These are phyloP conservation scores for Ennomos quercinarius DNA, from an alignment of 2,888 invertebrate genomes.

Conservation along the genomic window DNA sequence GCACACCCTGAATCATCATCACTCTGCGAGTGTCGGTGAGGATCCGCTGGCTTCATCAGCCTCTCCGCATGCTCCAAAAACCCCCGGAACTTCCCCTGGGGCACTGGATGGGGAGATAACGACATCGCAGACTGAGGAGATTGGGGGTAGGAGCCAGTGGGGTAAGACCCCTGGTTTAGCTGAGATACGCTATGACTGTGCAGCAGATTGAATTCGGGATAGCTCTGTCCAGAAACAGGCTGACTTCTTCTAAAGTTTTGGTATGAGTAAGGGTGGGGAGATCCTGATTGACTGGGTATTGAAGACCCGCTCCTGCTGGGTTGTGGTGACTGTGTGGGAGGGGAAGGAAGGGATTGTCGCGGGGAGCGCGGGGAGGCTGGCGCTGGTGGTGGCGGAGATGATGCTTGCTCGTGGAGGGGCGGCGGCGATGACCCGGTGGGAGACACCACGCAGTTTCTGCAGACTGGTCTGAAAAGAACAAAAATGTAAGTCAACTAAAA, in stretches of 20 bases:
- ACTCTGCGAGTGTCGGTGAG: conserved; percentile 95
- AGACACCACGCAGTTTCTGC: conserved; percentile 91
- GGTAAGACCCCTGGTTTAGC: conserved; percentile 48
- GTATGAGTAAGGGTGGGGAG: conserved; percentile 75
- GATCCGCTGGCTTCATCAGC: conserved; percentile 88
- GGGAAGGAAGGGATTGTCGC: conserved; percentile 70
- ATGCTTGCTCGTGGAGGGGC: conserved; percentile 67
- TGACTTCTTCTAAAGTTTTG: conserved; percentile 71
- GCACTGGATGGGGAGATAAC: conserved; percentile 75
- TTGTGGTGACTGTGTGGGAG: conserved; percentile 76
- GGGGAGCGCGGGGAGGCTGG: conserved; percentile 71
- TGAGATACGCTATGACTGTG: conserved; percentile 70
- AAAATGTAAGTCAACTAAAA: conserved; percentile 37
- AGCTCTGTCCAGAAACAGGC: conserved; percentile 51
- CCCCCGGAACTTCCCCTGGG: conserved; percentile 77
- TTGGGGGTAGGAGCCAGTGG: conserved; percentile 59
- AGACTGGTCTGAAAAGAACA: conserved; percentile 88
- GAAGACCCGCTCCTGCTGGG: conserved; percentile 72
- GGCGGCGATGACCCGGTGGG: conserved; percentile 79
- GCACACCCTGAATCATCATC: conserved; percentile 99
- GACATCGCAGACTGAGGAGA: conserved; percentile 80
- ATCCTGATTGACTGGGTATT: conserved; percentile 70
- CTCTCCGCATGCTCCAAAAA: conserved; percentile 83
- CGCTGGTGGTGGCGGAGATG: conserved; percentile 73
- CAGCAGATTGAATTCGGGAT: conserved; percentile 64